phyloP scores from a whole-genome alignment of 2,888 invertebrate genomes.

The Calameuta filiformis region DNA sequence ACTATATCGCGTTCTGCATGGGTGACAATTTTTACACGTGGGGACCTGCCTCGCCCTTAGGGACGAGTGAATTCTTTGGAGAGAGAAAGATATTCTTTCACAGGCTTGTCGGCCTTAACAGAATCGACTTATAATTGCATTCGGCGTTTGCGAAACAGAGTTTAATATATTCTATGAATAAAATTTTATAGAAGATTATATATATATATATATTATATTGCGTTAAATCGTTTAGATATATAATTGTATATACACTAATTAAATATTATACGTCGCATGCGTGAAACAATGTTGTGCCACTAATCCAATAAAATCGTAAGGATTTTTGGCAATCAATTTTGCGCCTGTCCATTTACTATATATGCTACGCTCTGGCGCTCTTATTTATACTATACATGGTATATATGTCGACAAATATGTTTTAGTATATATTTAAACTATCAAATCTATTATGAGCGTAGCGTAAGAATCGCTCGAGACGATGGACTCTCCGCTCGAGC shows the following conservation, averaged over 20 bases:
- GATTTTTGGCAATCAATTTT: neutral
- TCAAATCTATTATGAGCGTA: neutral
- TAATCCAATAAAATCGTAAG: neutral
- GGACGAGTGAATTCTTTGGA: neutral
- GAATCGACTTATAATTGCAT: neutral
- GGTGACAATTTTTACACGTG: neutral
- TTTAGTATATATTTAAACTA: neutral
- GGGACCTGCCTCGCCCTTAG: neutral
- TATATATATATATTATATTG: slow-evolving; percentile 22
- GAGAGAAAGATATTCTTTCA: neutral
- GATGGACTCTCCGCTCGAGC: neutral
- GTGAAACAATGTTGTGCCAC: neutral
- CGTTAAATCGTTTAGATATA: neutral
- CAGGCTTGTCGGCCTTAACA: neutral
- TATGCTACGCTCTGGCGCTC: neutral
- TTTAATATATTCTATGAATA: slow-evolving; percentile 45
- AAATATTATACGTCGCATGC: slow-evolving; percentile 8
- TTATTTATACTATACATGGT: slow-evolving; percentile 13
- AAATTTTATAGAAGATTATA: slow-evolving; percentile 40
- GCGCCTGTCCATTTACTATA: neutral
- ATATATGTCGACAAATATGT: slow-evolving; percentile 5
- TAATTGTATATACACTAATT: slow-evolving; percentile 27
- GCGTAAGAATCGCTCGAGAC: neutral
- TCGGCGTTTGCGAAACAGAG: slow-evolving; percentile 21
- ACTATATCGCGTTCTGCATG: neutral